Evolutionary conservation across 2,797 vertebrate genomes (phyloP).

Genomic region (Atherinosoma microstoma): DNA sequence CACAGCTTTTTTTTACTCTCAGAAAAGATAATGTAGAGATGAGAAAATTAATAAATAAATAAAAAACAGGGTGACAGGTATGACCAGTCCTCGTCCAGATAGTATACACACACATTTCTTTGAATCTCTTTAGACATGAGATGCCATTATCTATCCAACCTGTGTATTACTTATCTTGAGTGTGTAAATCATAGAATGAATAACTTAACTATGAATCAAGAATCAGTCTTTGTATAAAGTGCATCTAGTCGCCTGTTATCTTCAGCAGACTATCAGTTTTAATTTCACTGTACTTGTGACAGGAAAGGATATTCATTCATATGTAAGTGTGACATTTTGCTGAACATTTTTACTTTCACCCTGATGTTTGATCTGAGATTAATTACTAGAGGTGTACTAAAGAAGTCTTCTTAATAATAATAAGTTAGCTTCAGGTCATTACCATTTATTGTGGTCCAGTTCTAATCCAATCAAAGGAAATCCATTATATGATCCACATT

Average conservation of each 20-base stretch:
- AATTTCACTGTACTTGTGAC: no score
- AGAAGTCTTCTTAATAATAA: background rate
- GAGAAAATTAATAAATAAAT: conserved; percentile 51
- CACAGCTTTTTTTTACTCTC: conserved; percentile 45
- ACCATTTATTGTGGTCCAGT: no score
- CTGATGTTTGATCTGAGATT: background rate
- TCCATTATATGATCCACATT: no score
- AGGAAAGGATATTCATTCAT: background rate
- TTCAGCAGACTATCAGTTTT: no score
- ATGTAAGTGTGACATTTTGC: background rate
- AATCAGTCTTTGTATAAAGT: no score
- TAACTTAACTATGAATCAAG: background rate
- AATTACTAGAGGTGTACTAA: background rate
- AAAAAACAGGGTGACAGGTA: conserved; percentile 23
- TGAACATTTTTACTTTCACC: background rate
- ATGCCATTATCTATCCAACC: conserved; percentile 24
- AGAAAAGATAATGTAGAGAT: conserved; percentile 53
- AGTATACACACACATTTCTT: conserved; percentile 45
- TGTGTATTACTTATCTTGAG: conserved; percentile 15
- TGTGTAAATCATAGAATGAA: background rate
- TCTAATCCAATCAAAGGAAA: no score
- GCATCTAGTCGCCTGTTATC: no score
- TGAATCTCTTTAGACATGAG: conserved; percentile 46
- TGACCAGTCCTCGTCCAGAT: conserved; percentile 35
- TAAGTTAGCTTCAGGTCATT: background rate